These are phyloP conservation scores for Oligia fasciuncula DNA, from an alignment of 2,888 invertebrate genomes.

Conservation along the genomic window DNA sequence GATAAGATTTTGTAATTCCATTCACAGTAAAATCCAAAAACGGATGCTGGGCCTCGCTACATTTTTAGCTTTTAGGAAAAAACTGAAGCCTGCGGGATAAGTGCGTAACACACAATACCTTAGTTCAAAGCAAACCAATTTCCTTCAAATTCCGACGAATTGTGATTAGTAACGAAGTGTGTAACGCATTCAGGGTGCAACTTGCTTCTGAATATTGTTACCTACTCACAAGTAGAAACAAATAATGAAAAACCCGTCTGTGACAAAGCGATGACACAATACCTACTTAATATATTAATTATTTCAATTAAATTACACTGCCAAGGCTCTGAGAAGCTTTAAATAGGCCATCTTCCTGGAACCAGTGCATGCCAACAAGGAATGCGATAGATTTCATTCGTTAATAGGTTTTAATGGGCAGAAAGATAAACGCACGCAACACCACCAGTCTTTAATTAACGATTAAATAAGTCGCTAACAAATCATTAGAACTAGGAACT, in stretches of 20 bases:
- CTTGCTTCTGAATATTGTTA: neutral
- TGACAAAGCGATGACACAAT: slow-evolving; percentile 36
- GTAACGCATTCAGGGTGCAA: neutral
- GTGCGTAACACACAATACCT: neutral
- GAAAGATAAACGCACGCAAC: slow-evolving; percentile 61
- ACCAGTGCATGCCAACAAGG: slow-evolving; percentile 65
- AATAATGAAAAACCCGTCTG: neutral
- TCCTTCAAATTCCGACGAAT: neutral
- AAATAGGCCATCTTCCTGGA: slow-evolving; percentile 70
- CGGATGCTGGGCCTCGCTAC: neutral
- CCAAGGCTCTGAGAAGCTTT: slow-evolving; percentile 65
- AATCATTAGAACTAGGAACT: slow-evolving; percentile 19
- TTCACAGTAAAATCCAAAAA: neutral
- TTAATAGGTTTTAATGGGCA: slow-evolving; percentile 68
- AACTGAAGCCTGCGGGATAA: too few species aligned
- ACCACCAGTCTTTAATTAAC: slow-evolving; percentile 38
- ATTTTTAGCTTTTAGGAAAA: neutral
- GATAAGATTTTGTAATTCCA: neutral
- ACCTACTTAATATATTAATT: slow-evolving; percentile 22
- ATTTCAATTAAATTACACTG: slow-evolving; percentile 61
- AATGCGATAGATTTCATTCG: slow-evolving; percentile 70
- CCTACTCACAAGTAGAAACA: neutral
- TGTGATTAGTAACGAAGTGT: neutral
- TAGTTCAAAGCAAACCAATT: neutral
- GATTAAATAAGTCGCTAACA: slow-evolving; percentile 41